Percentiles rank a stretch among this genome's conserved stretches.
These are phyloP conservation scores for Dendrocopos noguchii DNA, from an alignment of 2,113 vertebrate species.

Conservation along the genomic window DNA sequence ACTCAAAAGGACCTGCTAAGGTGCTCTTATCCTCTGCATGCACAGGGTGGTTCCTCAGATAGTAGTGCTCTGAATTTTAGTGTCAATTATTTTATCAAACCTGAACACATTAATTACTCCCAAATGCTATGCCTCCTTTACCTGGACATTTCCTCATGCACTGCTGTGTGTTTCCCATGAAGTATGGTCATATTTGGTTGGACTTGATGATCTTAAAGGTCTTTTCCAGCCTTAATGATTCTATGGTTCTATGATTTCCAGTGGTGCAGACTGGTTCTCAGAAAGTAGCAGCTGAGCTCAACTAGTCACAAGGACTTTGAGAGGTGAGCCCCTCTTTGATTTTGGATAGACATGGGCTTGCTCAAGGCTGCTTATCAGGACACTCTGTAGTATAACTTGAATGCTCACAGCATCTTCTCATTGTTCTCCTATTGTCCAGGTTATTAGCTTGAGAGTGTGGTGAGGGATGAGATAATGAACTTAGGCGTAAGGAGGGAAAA, in stretches of 20 bases:
- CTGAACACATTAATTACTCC: not conserved
- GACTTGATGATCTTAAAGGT: too few species aligned
- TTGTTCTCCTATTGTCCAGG: not conserved
- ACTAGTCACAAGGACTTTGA: not conserved
- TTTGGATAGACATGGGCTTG: rapidly evolving
- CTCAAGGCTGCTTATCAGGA: not conserved
- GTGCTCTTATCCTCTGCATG: not conserved
- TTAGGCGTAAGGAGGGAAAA: not conserved
- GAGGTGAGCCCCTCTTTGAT: not conserved
- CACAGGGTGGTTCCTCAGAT: not conserved
- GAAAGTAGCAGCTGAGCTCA: not conserved
- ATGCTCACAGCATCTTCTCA: rapidly evolving
- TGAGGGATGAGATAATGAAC: not conserved
- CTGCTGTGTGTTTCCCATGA: not conserved
- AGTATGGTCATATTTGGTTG: not conserved
- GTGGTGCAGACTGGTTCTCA: not conserved
- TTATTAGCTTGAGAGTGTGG: rapidly evolving
- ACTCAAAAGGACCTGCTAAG: not conserved
- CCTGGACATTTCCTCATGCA: not conserved
- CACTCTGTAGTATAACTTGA: not conserved
- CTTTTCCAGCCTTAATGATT: too few species aligned
- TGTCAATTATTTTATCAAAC: not conserved
- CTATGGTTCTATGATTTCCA: too few species aligned
- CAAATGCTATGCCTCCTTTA: not conserved
- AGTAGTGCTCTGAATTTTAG: not conserved